phyloP scores from a whole-genome alignment of 1,140 invertebrate species.

The Sesamia nonagrioides region DNA sequence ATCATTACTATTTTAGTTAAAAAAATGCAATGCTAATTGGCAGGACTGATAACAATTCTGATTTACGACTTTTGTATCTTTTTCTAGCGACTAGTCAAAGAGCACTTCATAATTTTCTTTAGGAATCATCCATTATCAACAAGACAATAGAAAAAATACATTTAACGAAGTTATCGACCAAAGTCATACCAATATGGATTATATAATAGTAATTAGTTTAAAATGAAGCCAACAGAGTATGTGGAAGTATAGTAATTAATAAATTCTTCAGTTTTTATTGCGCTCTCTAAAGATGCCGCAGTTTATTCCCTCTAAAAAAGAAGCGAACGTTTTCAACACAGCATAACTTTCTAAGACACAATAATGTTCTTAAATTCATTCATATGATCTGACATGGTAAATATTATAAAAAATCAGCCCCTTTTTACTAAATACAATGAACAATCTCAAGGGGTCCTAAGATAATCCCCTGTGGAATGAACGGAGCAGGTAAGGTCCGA shows the following conservation, averaged over 20 bases:
- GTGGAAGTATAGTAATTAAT: slow-evolving; percentile 12
- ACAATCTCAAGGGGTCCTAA: slow-evolving; percentile 1
- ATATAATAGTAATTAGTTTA: not conserved
- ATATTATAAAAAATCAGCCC: not conserved
- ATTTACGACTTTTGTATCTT: no score
- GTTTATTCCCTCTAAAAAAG: slow-evolving; percentile 6
- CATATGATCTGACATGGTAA: not conserved
- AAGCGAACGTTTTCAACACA: not conserved
- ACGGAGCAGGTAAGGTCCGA: slow-evolving; percentile 16
- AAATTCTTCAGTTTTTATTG: slow-evolving; percentile 27
- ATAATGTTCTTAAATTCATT: not conserved
- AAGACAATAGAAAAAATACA: not conserved
- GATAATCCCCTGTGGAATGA: slow-evolving; percentile 25
- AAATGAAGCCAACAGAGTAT: not conserved
- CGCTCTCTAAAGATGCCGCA: slow-evolving; percentile 2
- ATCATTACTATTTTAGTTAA: no score
- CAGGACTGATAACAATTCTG: no score
- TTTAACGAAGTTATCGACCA: not conserved
- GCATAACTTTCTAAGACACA: not conserved
- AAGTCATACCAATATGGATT: not conserved
- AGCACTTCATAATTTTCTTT: not conserved
- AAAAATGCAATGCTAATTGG: no score
- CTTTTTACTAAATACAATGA: not conserved
- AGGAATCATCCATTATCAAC: not conserved
- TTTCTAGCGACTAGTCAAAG: no score